phyloP scores from a whole-genome alignment of 1,140 invertebrate genomes.

The Orius insidiosus region DNA sequence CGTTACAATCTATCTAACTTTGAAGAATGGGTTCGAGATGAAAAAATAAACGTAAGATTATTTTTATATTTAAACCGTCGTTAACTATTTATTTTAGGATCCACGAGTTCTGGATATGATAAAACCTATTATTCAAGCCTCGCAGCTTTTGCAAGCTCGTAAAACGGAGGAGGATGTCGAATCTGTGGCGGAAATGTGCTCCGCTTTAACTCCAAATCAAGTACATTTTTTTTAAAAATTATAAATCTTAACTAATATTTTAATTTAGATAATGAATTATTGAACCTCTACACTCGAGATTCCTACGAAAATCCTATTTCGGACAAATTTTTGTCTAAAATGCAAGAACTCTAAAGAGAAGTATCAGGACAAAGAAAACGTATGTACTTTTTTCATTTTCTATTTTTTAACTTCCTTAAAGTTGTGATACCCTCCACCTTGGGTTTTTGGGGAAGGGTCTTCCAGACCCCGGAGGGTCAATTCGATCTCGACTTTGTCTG shows the following conservation, averaged over 20 bases:
- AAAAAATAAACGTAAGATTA: slow-evolving; percentile 26
- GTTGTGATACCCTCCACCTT: too few relatives aligned
- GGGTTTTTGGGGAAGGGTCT: too few relatives aligned
- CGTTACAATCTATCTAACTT: slow-evolving; percentile 85
- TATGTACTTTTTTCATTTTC: too few relatives aligned
- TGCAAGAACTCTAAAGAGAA: slow-evolving; percentile 57
- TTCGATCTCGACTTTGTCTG: too few relatives aligned
- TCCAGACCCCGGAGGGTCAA: too few relatives aligned
- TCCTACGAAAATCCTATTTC: slow-evolving; percentile 75
- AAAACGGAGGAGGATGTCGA: slow-evolving; percentile 82
- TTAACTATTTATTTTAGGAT: slow-evolving; percentile 32
- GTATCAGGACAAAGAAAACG: slow-evolving; percentile 38
- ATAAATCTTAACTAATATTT: neutral
- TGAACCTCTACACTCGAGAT: slow-evolving; percentile 81
- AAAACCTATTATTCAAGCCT: slow-evolving; percentile 85
- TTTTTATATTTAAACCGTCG: too few relatives aligned
- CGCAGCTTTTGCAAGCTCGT: slow-evolving; percentile 80
- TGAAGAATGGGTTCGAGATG: slow-evolving; percentile 84
- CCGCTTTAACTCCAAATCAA: slow-evolving; percentile 68
- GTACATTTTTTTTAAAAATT: slow-evolving; percentile 26
- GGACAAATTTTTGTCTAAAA: slow-evolving; percentile 66
- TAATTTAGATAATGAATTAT: slow-evolving; percentile 44
- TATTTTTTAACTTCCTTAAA: too few relatives aligned
- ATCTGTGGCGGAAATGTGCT: slow-evolving; percentile 83
- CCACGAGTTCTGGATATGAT: slow-evolving; percentile 49